Base-by-base conservation (phyloP, 2,888 invertebrate species). In the Drosophila phalerata region DNA sequence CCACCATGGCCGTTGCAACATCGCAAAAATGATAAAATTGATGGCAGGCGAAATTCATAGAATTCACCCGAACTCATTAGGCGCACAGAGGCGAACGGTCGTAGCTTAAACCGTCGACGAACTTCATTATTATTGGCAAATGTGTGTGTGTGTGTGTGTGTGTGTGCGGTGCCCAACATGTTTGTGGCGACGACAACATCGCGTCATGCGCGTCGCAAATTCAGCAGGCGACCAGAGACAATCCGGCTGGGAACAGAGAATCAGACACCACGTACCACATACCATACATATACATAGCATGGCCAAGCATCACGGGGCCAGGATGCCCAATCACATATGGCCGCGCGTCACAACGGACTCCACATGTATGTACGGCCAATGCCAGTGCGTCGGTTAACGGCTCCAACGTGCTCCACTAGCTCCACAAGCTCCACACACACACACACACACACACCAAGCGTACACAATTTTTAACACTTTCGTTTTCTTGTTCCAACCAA, bases 401-500 rank as follows among this genome's bases (percentile, higher is more conserved):
- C n/a, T n/a, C n/a, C n/a, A n/a, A n/a, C 62, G 45, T 19, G 68
- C 78, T 73, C 76, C 70, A 67, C 49, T 28, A 57, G 69, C 61
- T 65, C 66, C 76, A 60, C n/a, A n/a, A n/a, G n/a, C n/a, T n/a
- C n/a, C n/a, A n/a, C n/a, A n/a, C n/a, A n/a, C n/a, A n/a, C n/a
- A n/a, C n/a, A n/a, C n/a, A n/a, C n/a, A n/a, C n/a, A n/a, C 53
- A 53, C 19, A 19, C 47, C 28, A 30, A 38, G 43, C 42, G 57
- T 62, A 57, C 81, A 52, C n/a, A n/a, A n/a, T 55, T 77, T 81
- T 82, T 84, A 89, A 90, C 90, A 92, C 92, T 92, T 92, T 92
- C 92, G 90, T 91, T 92, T 92, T 92, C 92, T 92, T 92, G 91
- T 92, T 92, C 92, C 91, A 91, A 92, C 92, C 88, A 90, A 90